phyloP scores from a whole-genome alignment of 2,888 invertebrate genomes.

The Chrysomela aeneicollis region DNA sequence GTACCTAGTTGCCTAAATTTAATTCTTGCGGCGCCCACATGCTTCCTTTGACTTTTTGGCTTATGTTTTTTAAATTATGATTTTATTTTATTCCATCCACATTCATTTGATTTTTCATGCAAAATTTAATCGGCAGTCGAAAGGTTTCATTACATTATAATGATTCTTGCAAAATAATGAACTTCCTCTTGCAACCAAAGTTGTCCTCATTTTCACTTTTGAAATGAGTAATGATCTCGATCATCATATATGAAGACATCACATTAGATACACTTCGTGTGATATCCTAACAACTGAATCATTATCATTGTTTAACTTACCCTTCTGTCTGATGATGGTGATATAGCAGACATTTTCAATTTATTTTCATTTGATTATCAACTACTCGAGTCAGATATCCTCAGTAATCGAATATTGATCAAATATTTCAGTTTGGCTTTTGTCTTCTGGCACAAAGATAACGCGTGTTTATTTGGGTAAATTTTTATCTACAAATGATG shows the following conservation, averaged over 20 bases:
- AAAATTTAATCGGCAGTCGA: no score
- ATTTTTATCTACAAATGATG: background rate
- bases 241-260: no score
- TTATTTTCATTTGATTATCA: background rate
- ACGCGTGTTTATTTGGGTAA: background rate
- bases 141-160: background rate
- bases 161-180: background rate
- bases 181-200: background rate
- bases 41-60: no score
- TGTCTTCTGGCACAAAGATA: background rate
- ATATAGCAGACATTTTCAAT: background rate
- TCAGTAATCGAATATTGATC: background rate
- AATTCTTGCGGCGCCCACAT: no score
- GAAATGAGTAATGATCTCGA: background rate
- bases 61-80: no score
- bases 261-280: background rate
- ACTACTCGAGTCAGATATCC: no score
- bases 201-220: background rate
- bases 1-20: no score
- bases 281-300: background rate
- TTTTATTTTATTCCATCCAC: no score
- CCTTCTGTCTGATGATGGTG: background rate
- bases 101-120: no score
- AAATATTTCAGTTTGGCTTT: background rate
- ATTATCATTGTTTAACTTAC: background rate